These are phyloP conservation scores for Halisarca cf. caerulea DNA, from an alignment of 37 sponge, comb jelly and placozoan species.

Conservation along the genomic window DNA sequence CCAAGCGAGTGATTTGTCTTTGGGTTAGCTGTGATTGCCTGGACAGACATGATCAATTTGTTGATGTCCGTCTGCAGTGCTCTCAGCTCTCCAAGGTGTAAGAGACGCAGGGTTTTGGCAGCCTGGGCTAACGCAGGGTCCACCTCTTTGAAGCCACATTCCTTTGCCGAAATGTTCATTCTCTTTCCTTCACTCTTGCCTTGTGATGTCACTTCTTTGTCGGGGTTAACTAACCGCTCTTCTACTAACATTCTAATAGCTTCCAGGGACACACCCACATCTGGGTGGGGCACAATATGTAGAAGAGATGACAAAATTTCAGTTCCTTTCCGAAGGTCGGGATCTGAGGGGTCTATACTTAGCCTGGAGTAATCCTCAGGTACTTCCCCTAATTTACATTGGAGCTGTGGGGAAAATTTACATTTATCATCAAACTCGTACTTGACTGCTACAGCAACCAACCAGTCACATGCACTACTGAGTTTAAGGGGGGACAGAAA, in stretches of 20 bases:
- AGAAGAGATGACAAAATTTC: slow-evolving; percentile 57
- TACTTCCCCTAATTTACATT: not conserved
- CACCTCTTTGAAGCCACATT: slow-evolving; percentile 83
- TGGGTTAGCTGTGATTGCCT: slow-evolving; percentile 91
- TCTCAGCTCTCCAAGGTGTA: slow-evolving; percentile 88
- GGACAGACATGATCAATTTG: slow-evolving; percentile 87
- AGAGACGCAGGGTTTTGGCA: slow-evolving; percentile 86
- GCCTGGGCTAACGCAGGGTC: slow-evolving; percentile 83
- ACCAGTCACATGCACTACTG: slow-evolving; percentile 76
- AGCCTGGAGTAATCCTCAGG: slow-evolving; percentile 17
- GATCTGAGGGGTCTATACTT: slow-evolving; percentile 57
- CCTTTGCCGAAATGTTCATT: slow-evolving; percentile 69
- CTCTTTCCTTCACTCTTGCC: not conserved
- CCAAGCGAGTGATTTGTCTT: slow-evolving; percentile 92
- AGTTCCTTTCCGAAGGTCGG: slow-evolving; percentile 45
- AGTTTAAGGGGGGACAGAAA: slow-evolving; percentile 30
- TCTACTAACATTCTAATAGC: slow-evolving; percentile 71
- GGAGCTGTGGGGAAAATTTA: slow-evolving; percentile 28
- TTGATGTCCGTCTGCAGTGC: slow-evolving; percentile 90
- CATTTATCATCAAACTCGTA: slow-evolving; percentile 76
- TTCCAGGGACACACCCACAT: slow-evolving; percentile 66
- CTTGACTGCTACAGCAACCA: slow-evolving; percentile 76
- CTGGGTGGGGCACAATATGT: slow-evolving; percentile 59
- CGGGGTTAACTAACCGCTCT: slow-evolving; percentile 37
- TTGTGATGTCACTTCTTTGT: not conserved